Evolutionary conservation across 2,888 invertebrate genomes (phyloP).

Genomic region (Furcula furcula): DNA sequence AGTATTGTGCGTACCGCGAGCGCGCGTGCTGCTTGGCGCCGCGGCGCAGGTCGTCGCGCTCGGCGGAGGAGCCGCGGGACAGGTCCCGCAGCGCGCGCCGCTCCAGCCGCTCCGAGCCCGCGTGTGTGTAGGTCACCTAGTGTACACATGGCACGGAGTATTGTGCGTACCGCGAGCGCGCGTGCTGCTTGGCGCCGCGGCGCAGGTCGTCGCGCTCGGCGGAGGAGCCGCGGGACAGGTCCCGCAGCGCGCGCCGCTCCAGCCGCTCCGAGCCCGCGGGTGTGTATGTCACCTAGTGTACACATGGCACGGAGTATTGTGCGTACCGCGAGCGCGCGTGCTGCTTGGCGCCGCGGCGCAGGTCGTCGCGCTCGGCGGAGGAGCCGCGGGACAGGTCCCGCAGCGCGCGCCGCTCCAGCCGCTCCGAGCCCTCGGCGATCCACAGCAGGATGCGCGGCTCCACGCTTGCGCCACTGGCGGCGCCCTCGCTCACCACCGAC

Average conservation of each 20-base stretch:
- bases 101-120: too few species aligned
- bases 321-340: constrained; percentile 30
- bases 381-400: constrained; percentile 40
- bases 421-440: constrained; percentile 62
- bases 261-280: constrained; percentile 51
- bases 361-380: constrained; percentile 50
- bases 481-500: constrained; percentile 77
- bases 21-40: too few species aligned
- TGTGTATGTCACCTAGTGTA: too few species aligned
- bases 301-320: too few species aligned
- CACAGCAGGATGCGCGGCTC: constrained; percentile 67
- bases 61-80: too few species aligned
- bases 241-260: constrained; percentile 76
- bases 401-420: constrained; percentile 77
- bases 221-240: constrained; percentile 44
- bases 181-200: constrained; percentile 33
- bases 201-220: constrained; percentile 50
- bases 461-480: constrained; percentile 28
- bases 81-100: too few species aligned
- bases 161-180: constrained; percentile 34
- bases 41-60: too few species aligned
- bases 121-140: too few species aligned
- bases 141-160: too few species aligned
- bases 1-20: too few species aligned
- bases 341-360: constrained; percentile 37